These are phyloP conservation scores for Geotrupes spiniger DNA, from an alignment of 2,888 invertebrate species.

Conservation along the genomic window DNA sequence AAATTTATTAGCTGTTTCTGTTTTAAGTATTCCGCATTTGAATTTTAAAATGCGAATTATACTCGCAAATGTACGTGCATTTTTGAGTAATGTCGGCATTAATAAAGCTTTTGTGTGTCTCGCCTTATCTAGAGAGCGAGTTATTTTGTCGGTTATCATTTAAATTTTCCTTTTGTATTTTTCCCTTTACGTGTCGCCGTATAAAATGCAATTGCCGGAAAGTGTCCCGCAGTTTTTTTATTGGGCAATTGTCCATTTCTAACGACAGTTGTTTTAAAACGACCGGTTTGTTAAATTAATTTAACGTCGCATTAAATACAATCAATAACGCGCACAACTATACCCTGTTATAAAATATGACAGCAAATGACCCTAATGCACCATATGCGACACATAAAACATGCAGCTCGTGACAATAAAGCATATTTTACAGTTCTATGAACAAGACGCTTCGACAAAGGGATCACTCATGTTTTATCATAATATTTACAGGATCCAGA, in stretches of 20 bases:
- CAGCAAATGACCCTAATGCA: slow-evolving; percentile 25
- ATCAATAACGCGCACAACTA: slow-evolving; percentile 27
- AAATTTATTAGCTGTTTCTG: slow-evolving; percentile 25
- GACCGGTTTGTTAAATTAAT: slow-evolving; percentile 25
- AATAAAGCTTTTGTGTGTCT: slow-evolving; percentile 27
- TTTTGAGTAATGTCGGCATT: slow-evolving; percentile 30
- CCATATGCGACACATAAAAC: slow-evolving; percentile 30
- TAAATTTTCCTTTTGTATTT: slow-evolving; percentile 22
- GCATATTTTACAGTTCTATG: slow-evolving; percentile 32
- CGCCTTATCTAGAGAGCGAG: slow-evolving; percentile 25
- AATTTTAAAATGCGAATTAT: slow-evolving; percentile 28
- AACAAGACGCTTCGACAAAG: slow-evolving; percentile 28
- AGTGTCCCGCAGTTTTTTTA: slow-evolving; percentile 10
- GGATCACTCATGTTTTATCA: slow-evolving; percentile 31
- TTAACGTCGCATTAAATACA: slow-evolving; percentile 28
- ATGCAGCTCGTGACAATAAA: slow-evolving; percentile 31
- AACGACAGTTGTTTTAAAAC: slow-evolving; percentile 1
- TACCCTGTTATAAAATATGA: slow-evolving; percentile 25
- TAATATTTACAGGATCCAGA: slow-evolving; percentile 27
- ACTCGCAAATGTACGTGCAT: slow-evolving; percentile 28
- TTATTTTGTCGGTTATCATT: slow-evolving; percentile 28
- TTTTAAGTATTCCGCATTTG: slow-evolving; percentile 19
- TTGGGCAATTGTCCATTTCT: slow-evolving; percentile 2
- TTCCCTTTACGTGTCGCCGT: slow-evolving; percentile 8
- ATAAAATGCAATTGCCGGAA: slow-evolving; percentile 5